Conservation (phyloP, 2,797 vertebrate species). For the Melanogrammus aeglefinus region DNA sequence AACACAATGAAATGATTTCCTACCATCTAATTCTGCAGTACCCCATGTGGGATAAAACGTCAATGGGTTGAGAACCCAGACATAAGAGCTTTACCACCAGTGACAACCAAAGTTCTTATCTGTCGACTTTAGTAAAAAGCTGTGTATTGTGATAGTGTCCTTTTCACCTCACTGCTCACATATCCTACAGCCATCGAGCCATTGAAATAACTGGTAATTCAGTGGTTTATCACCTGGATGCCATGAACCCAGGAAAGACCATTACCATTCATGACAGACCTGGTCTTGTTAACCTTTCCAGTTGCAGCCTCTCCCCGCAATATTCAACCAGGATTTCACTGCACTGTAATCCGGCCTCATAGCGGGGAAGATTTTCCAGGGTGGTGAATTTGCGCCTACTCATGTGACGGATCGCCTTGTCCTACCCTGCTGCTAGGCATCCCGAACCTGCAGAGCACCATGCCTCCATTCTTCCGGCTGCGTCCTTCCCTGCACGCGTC, state of each 20-base stretch:
- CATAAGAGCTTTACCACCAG: constrained; percentile 6
- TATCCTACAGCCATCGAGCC: constrained; percentile 15
- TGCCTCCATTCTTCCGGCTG: background rate
- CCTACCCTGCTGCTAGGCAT: background rate
- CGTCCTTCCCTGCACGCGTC: no score
- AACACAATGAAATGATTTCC: no score
- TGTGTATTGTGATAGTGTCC: constrained; percentile 12
- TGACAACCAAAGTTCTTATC: constrained; percentile 24
- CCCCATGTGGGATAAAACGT: no score
- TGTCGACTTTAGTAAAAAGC: constrained; percentile 8
- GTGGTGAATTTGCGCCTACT: background rate
- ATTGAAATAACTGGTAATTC: background rate
- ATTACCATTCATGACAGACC: background rate
- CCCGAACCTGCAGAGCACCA: background rate
- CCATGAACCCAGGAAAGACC: background rate
- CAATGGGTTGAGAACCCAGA: background rate
- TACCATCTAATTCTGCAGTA: no score
- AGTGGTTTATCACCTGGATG: background rate
- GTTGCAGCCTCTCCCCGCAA: background rate
- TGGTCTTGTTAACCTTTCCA: background rate
- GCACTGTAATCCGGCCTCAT: background rate
- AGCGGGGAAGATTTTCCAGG: background rate
- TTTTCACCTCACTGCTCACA: constrained; percentile 16
- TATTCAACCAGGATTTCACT: background rate
- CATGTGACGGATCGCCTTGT: background rate